phyloP scores from a whole-genome alignment of 1,140 invertebrate species.

The Drusus annulatus region DNA sequence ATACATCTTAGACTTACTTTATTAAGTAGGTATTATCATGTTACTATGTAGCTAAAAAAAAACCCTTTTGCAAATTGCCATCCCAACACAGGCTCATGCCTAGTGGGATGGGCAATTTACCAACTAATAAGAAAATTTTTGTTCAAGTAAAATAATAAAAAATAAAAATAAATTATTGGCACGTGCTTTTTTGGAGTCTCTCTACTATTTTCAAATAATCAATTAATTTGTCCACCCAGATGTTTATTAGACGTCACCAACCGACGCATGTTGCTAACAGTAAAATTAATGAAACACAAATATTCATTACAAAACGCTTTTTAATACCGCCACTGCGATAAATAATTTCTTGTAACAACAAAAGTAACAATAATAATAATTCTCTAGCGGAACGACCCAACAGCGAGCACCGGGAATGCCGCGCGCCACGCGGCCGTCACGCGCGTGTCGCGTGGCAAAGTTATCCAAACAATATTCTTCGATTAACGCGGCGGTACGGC shows the following conservation, averaged over 20 bases:
- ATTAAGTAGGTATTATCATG: too few relatives aligned
- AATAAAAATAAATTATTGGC: too few relatives aligned
- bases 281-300: constrained; percentile 32
- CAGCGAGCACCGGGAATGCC: neutral
- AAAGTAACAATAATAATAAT: neutral
- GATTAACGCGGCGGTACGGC: constrained; percentile 50
- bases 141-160: too few relatives aligned
- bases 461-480: constrained; percentile 59
- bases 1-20: too few relatives aligned
- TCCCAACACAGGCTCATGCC: too few relatives aligned
- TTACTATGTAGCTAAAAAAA: too few relatives aligned
- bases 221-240: too few relatives aligned
- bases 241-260: neutral
- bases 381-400: neutral
- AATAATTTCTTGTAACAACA: neutral
- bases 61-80: too few relatives aligned
- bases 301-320: constrained; percentile 30
- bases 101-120: too few relatives aligned
- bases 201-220: too few relatives aligned
- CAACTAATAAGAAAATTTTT: too few relatives aligned
- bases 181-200: too few relatives aligned
- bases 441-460: constrained; percentile 63
- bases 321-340: constrained; percentile 5
- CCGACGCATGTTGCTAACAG: constrained; percentile 12
- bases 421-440: constrained; percentile 7